These are phyloP conservation scores for Semicossyphus pulcher DNA, from an alignment of 2,113 vertebrate species.

Conservation along the genomic window DNA sequence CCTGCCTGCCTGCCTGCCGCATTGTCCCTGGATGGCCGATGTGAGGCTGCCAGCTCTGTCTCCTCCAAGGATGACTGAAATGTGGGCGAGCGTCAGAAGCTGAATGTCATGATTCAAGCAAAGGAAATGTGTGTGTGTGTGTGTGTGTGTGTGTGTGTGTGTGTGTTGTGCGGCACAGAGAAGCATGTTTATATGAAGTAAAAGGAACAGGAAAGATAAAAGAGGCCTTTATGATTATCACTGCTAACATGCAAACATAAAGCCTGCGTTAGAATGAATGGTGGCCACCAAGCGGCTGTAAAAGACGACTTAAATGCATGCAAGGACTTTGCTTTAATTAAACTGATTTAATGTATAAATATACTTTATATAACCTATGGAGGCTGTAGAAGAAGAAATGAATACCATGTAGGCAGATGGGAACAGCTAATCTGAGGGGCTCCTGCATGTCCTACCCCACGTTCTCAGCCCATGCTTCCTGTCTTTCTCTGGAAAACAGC, in stretches of 20 bases:
- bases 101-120: slow-evolving; percentile 49
- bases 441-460: background rate
- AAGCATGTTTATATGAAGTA: slow-evolving; percentile 27
- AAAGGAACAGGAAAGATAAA: slow-evolving; percentile 2
- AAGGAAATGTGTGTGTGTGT: slow-evolving; percentile 31
- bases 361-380: background rate
- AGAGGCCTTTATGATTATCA: slow-evolving; percentile 3
- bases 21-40: slow-evolving; percentile 76
- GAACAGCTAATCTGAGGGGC: background rate
- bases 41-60: slow-evolving; percentile 62
- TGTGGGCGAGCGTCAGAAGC: slow-evolving; percentile 48
- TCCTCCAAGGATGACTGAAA: slow-evolving; percentile 68
- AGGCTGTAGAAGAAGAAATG: too few relatives aligned
- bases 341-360: background rate
- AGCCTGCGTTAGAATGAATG: background rate
- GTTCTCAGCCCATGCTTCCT: background rate
- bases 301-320: background rate
- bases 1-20: slow-evolving; percentile 74
- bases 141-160: background rate
- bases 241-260: slow-evolving; percentile 7
- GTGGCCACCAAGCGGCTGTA: background rate
- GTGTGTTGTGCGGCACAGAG: slow-evolving; percentile 11
- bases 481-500: background rate
- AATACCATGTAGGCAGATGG: too few relatives aligned
- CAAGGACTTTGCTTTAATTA: background rate